Conservation (phyloP, 2,888 invertebrate species). For the Tortricodes alternella region DNA sequence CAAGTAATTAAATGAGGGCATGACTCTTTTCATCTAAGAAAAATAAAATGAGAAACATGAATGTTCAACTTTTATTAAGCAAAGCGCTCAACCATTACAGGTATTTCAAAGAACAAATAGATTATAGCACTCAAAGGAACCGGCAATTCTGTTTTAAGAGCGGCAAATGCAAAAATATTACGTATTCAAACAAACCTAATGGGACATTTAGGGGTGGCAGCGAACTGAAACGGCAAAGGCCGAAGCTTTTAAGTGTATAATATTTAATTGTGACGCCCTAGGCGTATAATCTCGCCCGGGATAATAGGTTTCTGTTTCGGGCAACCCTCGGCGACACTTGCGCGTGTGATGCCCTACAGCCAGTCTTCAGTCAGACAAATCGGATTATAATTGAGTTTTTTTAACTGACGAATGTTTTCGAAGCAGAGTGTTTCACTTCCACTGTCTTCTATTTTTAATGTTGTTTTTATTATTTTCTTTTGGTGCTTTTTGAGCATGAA, state of each 20-base stretch:
- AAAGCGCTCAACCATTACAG: slow-evolving; percentile 76
- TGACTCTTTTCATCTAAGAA: slow-evolving; percentile 25
- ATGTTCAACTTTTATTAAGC: slow-evolving; percentile 70
- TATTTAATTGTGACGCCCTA: slow-evolving; percentile 84
- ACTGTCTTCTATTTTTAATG: slow-evolving; percentile 29
- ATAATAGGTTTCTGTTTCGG: slow-evolving; percentile 83
- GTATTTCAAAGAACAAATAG: slow-evolving; percentile 82
- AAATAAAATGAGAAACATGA: slow-evolving; percentile 52
- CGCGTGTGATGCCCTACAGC: slow-evolving; percentile 76
- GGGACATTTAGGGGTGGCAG: slow-evolving; percentile 83
- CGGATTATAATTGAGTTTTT: slow-evolving; percentile 79
- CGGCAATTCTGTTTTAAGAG: slow-evolving; percentile 80
- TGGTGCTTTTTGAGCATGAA: no score
- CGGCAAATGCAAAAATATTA: slow-evolving; percentile 83
- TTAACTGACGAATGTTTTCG: slow-evolving; percentile 64
- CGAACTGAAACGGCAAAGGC: slow-evolving; percentile 82
- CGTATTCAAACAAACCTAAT: slow-evolving; percentile 83
- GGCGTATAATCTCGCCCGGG: slow-evolving; percentile 83
- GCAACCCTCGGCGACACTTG: slow-evolving; percentile 80
- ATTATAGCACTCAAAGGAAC: slow-evolving; percentile 81
- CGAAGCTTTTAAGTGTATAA: slow-evolving; percentile 84
- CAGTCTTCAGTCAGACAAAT: slow-evolving; percentile 76
- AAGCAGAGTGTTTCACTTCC: slow-evolving; percentile 35
- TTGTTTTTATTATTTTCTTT: no score
- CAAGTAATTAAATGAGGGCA: slow-evolving; percentile 23